Evolutionary conservation across 2,888 invertebrate genomes (phyloP).

Genomic region (Rhopalosiphum nymphaeae): DNA sequence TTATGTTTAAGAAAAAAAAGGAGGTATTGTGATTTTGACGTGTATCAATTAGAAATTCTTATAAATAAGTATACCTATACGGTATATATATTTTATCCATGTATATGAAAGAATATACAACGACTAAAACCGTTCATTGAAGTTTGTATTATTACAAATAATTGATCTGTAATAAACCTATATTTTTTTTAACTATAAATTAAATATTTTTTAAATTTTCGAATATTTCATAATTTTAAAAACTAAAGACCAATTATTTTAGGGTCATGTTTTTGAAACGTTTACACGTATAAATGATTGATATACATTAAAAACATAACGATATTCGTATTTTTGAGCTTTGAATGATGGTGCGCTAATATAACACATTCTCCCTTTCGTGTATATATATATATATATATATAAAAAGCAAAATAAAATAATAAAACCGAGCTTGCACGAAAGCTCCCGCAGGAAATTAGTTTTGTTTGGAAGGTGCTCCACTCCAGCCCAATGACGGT

Average conservation of each 20-base stretch:
- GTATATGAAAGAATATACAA: background rate
- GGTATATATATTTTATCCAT: too few species aligned
- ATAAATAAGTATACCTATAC: background rate
- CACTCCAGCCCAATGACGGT: constrained; percentile 15
- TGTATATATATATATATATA: background rate
- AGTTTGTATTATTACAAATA: background rate
- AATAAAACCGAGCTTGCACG: constrained; percentile 45
- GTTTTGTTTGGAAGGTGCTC: constrained; percentile 59
- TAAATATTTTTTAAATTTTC: background rate
- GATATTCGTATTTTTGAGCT: background rate
- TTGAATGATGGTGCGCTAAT: background rate
- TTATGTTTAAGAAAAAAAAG: background rate
- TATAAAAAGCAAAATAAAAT: constrained; percentile 44
- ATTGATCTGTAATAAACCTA: background rate
- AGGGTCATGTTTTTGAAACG: background rate
- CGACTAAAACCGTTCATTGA: background rate
- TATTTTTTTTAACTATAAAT: background rate
- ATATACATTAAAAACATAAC: background rate
- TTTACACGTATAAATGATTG: background rate
- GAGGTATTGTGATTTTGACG: background rate
- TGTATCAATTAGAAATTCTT: too few species aligned
- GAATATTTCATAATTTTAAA: background rate
- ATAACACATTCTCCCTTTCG: background rate
- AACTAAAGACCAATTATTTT: background rate
- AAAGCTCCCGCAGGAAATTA: constrained; percentile 64